A percentile compares a stretch with the other conserved stretches of the same genome.
phyloP scores from a whole-genome alignment of 2,113 vertebrate genomes.

The Rhineura floridana region DNA sequence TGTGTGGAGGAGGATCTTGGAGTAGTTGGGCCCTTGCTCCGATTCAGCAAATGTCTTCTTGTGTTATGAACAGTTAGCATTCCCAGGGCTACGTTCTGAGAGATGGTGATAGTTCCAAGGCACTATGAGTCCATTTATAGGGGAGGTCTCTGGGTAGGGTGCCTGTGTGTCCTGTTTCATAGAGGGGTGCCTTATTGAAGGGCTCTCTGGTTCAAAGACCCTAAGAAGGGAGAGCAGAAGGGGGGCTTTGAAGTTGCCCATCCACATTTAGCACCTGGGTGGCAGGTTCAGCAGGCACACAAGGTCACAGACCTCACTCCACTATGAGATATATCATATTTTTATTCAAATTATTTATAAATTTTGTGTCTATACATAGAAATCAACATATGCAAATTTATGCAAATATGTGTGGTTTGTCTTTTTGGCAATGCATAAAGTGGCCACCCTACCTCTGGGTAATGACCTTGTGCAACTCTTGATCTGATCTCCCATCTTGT shows the following conservation, averaged over 20 bases:
- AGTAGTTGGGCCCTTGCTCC: background rate
- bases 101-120: background rate
- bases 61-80: background rate
- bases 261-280: background rate
- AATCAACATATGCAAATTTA: background rate
- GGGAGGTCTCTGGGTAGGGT: too few species aligned
- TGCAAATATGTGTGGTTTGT: background rate
- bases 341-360: background rate
- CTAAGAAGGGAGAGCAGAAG: too few species aligned
- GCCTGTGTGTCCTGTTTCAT: too few species aligned
- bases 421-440: background rate
- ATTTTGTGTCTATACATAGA: background rate
- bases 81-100: background rate
- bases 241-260: background rate
- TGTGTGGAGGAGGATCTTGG: background rate
- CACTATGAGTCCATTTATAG: background rate
- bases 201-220: too few species aligned
- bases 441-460: background rate
- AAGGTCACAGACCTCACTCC: background rate
- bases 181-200: too few species aligned
- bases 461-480: background rate
- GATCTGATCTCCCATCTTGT: too few species aligned
- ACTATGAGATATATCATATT: background rate
- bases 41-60: background rate
- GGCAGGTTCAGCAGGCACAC: background rate